Percentiles rank a stretch among this genome's conserved stretches.
Conservation (phyloP, 2,797 vertebrate species). For the Sarcoramphus papa region DNA sequence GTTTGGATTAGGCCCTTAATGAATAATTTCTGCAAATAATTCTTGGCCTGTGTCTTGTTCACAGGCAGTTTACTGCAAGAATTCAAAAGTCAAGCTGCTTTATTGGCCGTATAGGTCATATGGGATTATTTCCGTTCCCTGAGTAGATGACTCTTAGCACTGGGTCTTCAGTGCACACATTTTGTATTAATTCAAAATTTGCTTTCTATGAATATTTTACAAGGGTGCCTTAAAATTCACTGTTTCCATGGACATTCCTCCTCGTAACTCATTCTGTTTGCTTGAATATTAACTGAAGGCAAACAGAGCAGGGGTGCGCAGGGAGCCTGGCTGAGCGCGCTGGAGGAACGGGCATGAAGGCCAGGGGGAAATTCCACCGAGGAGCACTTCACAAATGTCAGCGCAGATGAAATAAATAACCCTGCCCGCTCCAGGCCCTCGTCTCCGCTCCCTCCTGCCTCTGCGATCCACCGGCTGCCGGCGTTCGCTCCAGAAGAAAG, state of each 20-base stretch:
- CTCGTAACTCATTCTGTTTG: slow-evolving; percentile 45
- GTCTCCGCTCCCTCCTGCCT: background rate
- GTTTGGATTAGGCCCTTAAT: slow-evolving; percentile 63
- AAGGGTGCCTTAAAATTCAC: slow-evolving; percentile 56
- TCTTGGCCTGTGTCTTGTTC: slow-evolving; percentile 60
- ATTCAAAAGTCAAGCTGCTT: slow-evolving; percentile 65
- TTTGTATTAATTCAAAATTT: slow-evolving; percentile 65
- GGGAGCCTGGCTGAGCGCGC: background rate
- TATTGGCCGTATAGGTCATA: slow-evolving; percentile 56
- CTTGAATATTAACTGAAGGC: slow-evolving; percentile 41
- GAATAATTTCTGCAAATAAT: slow-evolving; percentile 66
- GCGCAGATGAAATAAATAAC: background rate
- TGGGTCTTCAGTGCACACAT: slow-evolving; percentile 45
- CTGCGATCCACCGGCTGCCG: fast-evolving
- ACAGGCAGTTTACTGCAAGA: slow-evolving; percentile 64
- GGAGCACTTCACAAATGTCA: slow-evolving; percentile 4
- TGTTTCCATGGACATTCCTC: slow-evolving; percentile 56
- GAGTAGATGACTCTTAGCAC: slow-evolving; percentile 54
- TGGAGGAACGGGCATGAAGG: background rate
- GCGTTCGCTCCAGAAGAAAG: background rate
- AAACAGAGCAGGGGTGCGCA: background rate
- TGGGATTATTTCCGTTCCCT: slow-evolving; percentile 60
- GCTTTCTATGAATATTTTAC: slow-evolving; percentile 68
- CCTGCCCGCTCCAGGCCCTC: background rate
- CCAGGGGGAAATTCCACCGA: background rate